Conservation (phyloP, 2,888 invertebrate species). For the Arrhopalites spinosus region DNA sequence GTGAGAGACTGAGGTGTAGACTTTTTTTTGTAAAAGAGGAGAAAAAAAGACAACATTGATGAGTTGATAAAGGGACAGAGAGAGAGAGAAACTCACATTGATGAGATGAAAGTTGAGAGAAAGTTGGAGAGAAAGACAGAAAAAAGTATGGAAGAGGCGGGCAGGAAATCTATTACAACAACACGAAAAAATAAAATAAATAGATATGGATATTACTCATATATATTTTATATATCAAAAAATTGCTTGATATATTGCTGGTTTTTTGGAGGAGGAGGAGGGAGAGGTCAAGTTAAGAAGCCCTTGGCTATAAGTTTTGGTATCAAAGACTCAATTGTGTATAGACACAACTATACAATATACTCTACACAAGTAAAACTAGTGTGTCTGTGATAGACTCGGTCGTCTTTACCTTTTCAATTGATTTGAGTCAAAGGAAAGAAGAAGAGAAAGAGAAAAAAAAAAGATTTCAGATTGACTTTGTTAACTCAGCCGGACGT, state of each 20-base stretch:
- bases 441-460: too few relatives aligned
- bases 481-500: slow-evolving; percentile 22
- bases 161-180: neutral
- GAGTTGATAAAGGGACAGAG: slow-evolving; percentile 5
- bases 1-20: neutral
- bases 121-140: neutral
- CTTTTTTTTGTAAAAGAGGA: slow-evolving; percentile 1
- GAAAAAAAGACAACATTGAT: slow-evolving; percentile 4
- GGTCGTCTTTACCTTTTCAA: neutral
- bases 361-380: too few relatives aligned
- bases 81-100: neutral
- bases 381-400: neutral
- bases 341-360: too few relatives aligned
- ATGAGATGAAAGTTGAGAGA: slow-evolving; percentile 15
- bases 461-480: slow-evolving; percentile 25
- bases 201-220: neutral
- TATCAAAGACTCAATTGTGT: too few relatives aligned
- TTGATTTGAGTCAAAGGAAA: slow-evolving; percentile 7
- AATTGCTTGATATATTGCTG: too few relatives aligned
- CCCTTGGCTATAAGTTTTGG: too few relatives aligned
- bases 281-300: too few relatives aligned
- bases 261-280: neutral
- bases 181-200: neutral
- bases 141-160: neutral
- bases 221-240: neutral